These are phyloP conservation scores for Sinocyclocheilus rhinocerous DNA, from an alignment of 2,113 vertebrate genomes.

Conservation along the genomic window DNA sequence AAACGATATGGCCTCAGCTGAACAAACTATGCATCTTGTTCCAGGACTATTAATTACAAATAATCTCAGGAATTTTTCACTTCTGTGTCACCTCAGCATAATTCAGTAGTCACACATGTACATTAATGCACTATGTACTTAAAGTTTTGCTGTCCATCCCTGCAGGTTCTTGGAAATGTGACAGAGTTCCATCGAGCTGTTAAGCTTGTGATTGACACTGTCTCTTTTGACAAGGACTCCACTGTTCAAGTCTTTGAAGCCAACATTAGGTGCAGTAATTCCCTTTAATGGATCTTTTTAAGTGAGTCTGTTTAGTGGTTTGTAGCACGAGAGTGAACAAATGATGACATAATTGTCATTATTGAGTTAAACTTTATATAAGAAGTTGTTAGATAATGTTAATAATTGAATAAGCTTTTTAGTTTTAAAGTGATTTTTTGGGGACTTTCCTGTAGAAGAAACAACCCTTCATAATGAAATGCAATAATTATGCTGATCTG, in stretches of 20 bases:
- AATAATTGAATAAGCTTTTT: too few species aligned
- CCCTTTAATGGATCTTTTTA: too few species aligned
- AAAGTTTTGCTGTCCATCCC: slow-evolving; percentile 13
- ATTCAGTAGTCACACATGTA: not conserved
- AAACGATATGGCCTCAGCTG: not conserved
- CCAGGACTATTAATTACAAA: not conserved
- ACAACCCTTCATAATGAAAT: not conserved
- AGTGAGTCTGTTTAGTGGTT: too few species aligned
- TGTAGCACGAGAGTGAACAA: too few species aligned
- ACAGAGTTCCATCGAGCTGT: slow-evolving; percentile 95
- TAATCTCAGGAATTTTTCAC: not conserved
- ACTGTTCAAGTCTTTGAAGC: slow-evolving; percentile 98
- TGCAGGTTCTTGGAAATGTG: slow-evolving; percentile 94
- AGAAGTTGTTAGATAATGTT: too few species aligned
- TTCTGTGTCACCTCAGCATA: not conserved
- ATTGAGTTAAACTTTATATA: not conserved
- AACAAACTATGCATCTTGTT: not conserved
- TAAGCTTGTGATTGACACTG: slow-evolving; percentile 92
- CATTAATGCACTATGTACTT: not conserved
- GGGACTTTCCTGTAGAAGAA: too few species aligned
- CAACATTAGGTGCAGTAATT: slow-evolving; percentile 86
- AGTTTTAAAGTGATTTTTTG: too few species aligned
- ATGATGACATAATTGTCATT: not conserved
- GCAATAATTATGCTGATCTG: not conserved
- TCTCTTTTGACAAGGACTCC: slow-evolving; percentile 97